phyloP scores from a whole-genome alignment of 2,113 vertebrate genomes.

The Myrmecophaga tridactyla region DNA sequence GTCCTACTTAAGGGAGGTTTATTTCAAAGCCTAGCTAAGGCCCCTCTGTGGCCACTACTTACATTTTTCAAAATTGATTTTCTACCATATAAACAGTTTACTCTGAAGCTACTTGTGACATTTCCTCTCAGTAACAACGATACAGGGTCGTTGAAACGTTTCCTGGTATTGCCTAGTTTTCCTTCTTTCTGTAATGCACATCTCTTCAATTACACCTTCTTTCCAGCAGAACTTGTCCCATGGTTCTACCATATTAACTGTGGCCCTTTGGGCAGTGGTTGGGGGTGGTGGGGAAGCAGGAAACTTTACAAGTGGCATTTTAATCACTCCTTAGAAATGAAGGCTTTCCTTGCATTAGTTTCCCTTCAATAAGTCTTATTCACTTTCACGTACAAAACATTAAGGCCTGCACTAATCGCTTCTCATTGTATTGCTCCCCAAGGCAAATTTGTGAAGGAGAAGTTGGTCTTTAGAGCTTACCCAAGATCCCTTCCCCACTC shows the following conservation, averaged over 20 bases:
- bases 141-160: slow-evolving; percentile 68
- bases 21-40: slow-evolving; percentile 80
- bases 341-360: slow-evolving; percentile 59
- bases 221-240: slow-evolving; percentile 13
- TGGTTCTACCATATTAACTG: neutral
- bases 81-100: slow-evolving; percentile 79
- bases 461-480: slow-evolving; percentile 70
- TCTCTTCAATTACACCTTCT: slow-evolving; percentile 66
- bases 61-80: slow-evolving; percentile 86
- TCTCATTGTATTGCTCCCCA: slow-evolving; percentile 54
- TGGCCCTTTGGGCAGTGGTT: neutral
- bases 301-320: slow-evolving; percentile 38
- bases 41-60: slow-evolving; percentile 78
- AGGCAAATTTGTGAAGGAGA: slow-evolving; percentile 62
- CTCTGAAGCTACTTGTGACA: slow-evolving; percentile 69
- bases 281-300: neutral
- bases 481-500: neutral
- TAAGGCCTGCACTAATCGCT: slow-evolving; percentile 61
- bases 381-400: slow-evolving; percentile 48
- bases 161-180: slow-evolving; percentile 53
- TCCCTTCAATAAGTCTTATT: slow-evolving; percentile 70
- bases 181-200: slow-evolving; percentile 50
- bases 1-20: slow-evolving; percentile 80
- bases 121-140: slow-evolving; percentile 75
- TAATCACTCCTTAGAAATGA: slow-evolving; percentile 48